phyloP scores from a whole-genome alignment of 2,888 invertebrate genomes.

The Rotaria magnacalcarata region DNA sequence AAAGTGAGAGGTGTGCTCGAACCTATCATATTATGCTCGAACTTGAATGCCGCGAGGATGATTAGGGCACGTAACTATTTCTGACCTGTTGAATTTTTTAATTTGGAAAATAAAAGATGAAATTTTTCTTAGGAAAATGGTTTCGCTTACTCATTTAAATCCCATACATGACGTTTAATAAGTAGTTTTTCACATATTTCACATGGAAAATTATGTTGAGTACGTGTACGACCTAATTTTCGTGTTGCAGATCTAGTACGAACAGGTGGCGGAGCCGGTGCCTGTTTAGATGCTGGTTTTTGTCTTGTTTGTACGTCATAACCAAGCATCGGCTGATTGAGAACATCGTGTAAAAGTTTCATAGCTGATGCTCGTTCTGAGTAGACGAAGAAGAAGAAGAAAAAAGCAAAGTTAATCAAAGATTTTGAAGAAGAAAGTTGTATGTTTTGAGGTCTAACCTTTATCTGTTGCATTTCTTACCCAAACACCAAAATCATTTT shows the following conservation, averaged over 20 bases:
- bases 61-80: not conserved
- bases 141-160: not conserved
- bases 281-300: not conserved
- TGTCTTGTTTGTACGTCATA: not conserved
- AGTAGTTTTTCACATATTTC: conserved; percentile 36
- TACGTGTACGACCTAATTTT: conserved; percentile 30
- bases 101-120: not conserved
- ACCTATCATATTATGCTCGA: not conserved
- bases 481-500: not conserved
- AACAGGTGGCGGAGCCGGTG: not conserved
- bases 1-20: not conserved
- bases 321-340: not conserved
- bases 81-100: not conserved
- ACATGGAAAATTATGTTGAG: conserved; percentile 6
- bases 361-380: conserved; percentile 25
- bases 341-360: conserved; percentile 25
- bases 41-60: not conserved
- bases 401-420: not conserved
- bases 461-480: conserved; percentile 15
- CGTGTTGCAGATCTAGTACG: not conserved
- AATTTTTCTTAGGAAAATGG: not conserved
- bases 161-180: conserved; percentile 23
- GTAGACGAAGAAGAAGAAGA: not conserved
- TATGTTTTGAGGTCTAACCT: not conserved
- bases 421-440: not conserved